These are phyloP conservation scores for Phortica variegata DNA, from an alignment of 1,140 invertebrate genomes.

Conservation along the genomic window DNA sequence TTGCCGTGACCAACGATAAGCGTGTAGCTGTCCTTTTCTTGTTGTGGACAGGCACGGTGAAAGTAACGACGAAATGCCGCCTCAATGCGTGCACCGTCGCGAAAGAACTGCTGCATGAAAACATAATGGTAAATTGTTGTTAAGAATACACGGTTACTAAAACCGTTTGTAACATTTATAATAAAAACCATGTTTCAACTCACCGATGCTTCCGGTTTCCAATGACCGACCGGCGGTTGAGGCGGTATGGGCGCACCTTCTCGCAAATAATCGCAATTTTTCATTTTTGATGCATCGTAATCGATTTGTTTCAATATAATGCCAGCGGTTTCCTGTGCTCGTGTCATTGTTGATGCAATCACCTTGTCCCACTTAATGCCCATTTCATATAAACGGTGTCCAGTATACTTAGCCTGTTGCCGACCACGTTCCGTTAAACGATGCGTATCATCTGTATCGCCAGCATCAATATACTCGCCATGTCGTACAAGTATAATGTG, in stretches of 20 bases:
- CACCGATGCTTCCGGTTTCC: constrained; percentile 81
- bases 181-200: constrained; percentile 39
- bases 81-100: constrained; percentile 95
- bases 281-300: constrained; percentile 59
- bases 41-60: constrained; percentile 78
- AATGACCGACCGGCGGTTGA: constrained; percentile 84
- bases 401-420: constrained; percentile 81
- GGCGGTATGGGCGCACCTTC: constrained; percentile 95
- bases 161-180: background rate
- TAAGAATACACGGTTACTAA: constrained; percentile 2
- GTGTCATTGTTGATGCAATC: constrained; percentile 87
- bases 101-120: constrained; percentile 79
- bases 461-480: constrained; percentile 86
- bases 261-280: constrained; percentile 75
- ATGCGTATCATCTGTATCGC: constrained; percentile 72
- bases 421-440: constrained; percentile 78
- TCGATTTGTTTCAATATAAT: constrained; percentile 68
- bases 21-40: constrained; percentile 85
- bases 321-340: constrained; percentile 87
- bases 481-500: constrained; percentile 92
- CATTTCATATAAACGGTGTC: constrained; percentile 72
- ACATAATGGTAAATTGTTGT: constrained; percentile 1
- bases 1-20: constrained; percentile 97
- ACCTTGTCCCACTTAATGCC: constrained; percentile 76
- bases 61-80: constrained; percentile 94